Evolutionary conservation across 2,888 invertebrate species (phyloP), one percentile per base, ranked within the genome.

Genomic region (Macrosiphum euphorbiae): DNA sequence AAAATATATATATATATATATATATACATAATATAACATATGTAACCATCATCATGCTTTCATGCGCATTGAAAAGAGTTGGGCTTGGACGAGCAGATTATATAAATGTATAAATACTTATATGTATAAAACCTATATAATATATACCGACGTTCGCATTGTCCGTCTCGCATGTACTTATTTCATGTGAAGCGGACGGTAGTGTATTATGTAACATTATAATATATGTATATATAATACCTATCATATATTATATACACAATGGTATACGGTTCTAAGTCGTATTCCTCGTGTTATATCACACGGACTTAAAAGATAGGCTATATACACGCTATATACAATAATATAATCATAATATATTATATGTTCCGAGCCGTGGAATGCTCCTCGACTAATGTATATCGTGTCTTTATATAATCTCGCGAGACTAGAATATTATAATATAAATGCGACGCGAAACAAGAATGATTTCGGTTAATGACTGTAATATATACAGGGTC

Each of bases 131-230:
- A 67, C n/a, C 67, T 67, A 86, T 86, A 47, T 28, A 26, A 86
- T 47, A 86, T 86, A 86, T 86, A 28, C 44, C 86, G 26, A 47
- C 26, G 85, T 47, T 85, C 85, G 44, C 85, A 44, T 86, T 86
- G 86, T 86, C 86, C 86, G 44, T 86, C 11, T 47, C 47, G 44
- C 0, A 55, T 86, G 44, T 86, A 28, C 47, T 86, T 47, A 13
- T 86, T 26, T 28, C 86, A 86, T 28, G 44, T 86, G 86, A 85
- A 85, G 16, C 85, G 44, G 26, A 86, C 44, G 86, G 44, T 47
- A 47, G 47, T 86, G 13, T 86, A 86, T 86, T 86, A 86, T 47
- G 86, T 86, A 86, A 86, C 47, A 47, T 86, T 28, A 47, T 86
- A 86, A 86, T 86, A 50, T 86, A 35, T 78, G 78, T 78, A 86